These are phyloP conservation scores for Pomatorhinus ruficollis DNA, from an alignment of 2,113 vertebrate genomes.

Conservation along the genomic window DNA sequence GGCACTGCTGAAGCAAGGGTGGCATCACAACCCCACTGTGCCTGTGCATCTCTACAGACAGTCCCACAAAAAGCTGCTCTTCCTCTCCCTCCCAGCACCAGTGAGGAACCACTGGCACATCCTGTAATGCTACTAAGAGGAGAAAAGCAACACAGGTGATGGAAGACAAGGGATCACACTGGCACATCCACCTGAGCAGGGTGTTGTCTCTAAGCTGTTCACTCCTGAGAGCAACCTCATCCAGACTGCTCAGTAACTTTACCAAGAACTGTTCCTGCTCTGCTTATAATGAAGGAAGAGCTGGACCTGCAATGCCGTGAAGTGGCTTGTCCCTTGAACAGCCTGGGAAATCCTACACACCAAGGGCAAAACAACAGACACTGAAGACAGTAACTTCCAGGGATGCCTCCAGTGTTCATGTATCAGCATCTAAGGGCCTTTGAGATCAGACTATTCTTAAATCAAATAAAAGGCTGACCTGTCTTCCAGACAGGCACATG, in stretches of 20 bases:
- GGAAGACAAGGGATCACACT: background rate
- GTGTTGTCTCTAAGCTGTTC: background rate
- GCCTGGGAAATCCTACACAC: background rate
- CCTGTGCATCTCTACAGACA: background rate
- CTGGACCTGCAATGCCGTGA: background rate
- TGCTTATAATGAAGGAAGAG: background rate
- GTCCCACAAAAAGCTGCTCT: background rate
- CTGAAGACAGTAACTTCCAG: background rate
- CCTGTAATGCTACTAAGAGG: background rate
- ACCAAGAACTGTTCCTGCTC: background rate
- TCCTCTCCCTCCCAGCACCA: background rate
- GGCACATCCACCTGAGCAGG: background rate
- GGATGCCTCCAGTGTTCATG: accelerated
- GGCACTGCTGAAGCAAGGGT: background rate
- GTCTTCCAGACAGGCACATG: background rate
- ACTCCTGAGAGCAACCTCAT: background rate
- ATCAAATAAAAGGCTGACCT: background rate
- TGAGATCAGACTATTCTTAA: background rate
- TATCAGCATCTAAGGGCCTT: background rate
- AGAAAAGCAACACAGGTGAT: background rate
- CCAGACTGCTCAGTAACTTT: accelerated
- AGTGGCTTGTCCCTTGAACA: background rate
- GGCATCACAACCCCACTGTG: background rate
- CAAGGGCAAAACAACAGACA: background rate
- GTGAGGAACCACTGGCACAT: accelerated